Evolutionary conservation across 2,888 invertebrate genomes (phyloP), one percentile per base, ranked within the genome.

Genomic region (Encarsia formosa): DNA sequence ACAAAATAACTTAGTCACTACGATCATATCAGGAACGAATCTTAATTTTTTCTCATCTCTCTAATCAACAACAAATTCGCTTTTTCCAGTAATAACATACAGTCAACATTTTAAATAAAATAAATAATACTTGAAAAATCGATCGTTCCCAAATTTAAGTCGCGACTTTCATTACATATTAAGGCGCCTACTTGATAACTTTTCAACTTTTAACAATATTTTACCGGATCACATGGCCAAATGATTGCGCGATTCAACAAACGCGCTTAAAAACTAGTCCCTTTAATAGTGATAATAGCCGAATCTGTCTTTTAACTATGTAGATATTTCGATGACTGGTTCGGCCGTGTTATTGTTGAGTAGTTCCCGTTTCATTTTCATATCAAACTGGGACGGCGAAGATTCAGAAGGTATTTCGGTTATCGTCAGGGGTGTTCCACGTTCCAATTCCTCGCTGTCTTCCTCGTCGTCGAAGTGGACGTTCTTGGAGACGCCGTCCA

Each of bases 271-370:
- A n/a, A n/a, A n/a, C n/a, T n/a, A n/a, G n/a, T n/a, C n/a, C n/a
- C n/a, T n/a, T n/a, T n/a, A n/a, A n/a, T n/a, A n/a, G n/a, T n/a
- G n/a, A n/a, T n/a, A n/a, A n/a, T n/a, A n/a, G n/a, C n/a, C n/a
- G n/a, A n/a, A n/a, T n/a, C n/a, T n/a, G n/a, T n/a, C n/a, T 16
- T 32, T 59, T 49, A 65, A 75, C 79, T 82, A 82, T 76, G 81
- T 81, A 49, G 81, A 76, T 61, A 82, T 78, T 66, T 81, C 80
- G 57, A 83, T 79, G 41, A 79, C 76, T 52, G 78, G 78, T 60
- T 82, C 82, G 3, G 73, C 62, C 13, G 72, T 75, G 65, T 82
- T 82, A 64, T 82, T 82, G 63, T 81, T 82, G 46, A 81, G 67
- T 52, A 79, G 67, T 59, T 80, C 79, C 44, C 80, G 79, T 54